Conservation (phyloP, 2,113 vertebrate species). For the Percina caprodes region DNA sequence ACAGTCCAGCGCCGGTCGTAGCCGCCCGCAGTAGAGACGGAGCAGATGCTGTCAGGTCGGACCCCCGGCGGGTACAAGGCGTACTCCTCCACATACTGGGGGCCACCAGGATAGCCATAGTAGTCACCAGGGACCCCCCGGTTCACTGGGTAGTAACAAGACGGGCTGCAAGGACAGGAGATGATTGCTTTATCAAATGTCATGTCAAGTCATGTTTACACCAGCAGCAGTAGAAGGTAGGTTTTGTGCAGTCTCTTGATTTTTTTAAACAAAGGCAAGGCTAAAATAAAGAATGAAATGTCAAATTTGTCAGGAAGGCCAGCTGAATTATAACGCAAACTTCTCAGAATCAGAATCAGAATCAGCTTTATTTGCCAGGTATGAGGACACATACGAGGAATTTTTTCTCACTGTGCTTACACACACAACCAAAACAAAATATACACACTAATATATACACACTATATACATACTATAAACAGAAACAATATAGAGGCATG, state of each 20-base stretch:
- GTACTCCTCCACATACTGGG: constrained; percentile 90
- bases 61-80: constrained; percentile 89
- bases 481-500: no score
- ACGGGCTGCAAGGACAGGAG: constrained; percentile 83
- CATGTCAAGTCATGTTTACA: not conserved
- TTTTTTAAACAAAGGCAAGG: not conserved
- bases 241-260: not conserved
- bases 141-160: constrained; percentile 86
- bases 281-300: not conserved
- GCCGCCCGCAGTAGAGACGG: constrained; percentile 87
- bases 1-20: constrained; percentile 88
- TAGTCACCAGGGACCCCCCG: constrained; percentile 86
- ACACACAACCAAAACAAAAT: no score
- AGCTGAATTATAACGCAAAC: not conserved
- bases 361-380: no score
- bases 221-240: not conserved
- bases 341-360: no score
- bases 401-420: no score
- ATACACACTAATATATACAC: no score
- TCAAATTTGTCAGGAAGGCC: not conserved
- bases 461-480: no score
- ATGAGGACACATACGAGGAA: no score
- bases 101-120: constrained; percentile 83
- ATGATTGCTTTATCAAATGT: not conserved
- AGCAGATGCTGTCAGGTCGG: constrained; percentile 95